Evolutionary conservation across 1,140 invertebrate species (phyloP), one percentile per base, ranked within the genome.

Genomic region (Lerema accius): DNA sequence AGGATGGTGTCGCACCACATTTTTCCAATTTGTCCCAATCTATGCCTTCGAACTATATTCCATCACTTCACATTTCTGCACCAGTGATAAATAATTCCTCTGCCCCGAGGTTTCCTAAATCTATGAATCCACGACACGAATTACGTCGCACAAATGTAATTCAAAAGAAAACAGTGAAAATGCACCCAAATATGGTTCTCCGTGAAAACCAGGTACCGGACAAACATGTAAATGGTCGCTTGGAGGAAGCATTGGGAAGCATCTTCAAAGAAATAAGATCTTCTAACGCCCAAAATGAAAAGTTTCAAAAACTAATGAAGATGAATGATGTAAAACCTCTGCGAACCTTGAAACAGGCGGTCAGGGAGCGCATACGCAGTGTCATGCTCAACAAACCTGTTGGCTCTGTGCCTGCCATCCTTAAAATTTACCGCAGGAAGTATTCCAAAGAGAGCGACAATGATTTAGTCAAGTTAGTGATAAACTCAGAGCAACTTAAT

Each of bases 191-290:
- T 14, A 14, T 13, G 9, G 15, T 17, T 9, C 26, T 49, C 26
- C 39, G 19, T 7, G 40, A 60, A 17, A 40, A 68, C 23, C 32
- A 56, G 10, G 63, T 78, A 39, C 75, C 78, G 0, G 60, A 63
- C 16, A 56, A 59, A 17, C 76, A 82, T 59, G 23, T 85, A 49
- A 73, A 55, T 4, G 84, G 84, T 5, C 80, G 86, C 3, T 43
- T 89, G 40, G 84, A 86, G 69, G 65, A 84, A 50, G 84, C 78
- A 1, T 43, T 89, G 39, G 85, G 86, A 1, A 50, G 14, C 1
- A 72, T 89, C 11, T 10, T 86, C 5, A 87, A 85, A 66, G 62
- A 78, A 6, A 65, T 89, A 7, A 70, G 14, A 73, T 46, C 0
- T 15, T n/a, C 4, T 46, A 9, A 16, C 45, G 35, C 23, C 11